These are phyloP conservation scores for Hemithea aestivaria DNA, from an alignment of 2,888 invertebrate species.

Conservation along the genomic window DNA sequence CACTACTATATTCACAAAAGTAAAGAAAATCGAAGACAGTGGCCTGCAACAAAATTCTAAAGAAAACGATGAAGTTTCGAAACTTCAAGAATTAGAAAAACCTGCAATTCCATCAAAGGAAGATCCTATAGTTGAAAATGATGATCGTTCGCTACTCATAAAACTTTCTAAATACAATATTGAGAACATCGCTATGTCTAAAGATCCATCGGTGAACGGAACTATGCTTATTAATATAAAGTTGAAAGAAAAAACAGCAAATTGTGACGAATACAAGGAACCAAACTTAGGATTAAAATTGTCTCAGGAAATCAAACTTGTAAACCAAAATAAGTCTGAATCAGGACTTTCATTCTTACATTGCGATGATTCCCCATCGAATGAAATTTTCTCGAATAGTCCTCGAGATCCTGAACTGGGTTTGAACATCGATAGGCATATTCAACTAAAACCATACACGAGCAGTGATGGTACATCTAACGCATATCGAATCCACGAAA, in stretches of 20 bases:
- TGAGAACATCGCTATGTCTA: conserved; percentile 49
- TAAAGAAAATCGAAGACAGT: conserved; percentile 27
- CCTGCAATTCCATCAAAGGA: conserved; percentile 30
- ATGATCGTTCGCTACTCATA: conserved; percentile 48
- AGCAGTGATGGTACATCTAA: conserved; percentile 51
- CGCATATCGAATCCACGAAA: conserved; percentile 33
- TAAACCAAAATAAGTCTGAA: conserved; percentile 22
- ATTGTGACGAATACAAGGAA: conserved; percentile 32
- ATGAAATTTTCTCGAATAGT: conserved; percentile 26
- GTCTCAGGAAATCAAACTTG: conserved; percentile 28
- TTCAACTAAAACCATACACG: conserved; percentile 39
- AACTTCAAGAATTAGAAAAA: conserved; percentile 32
- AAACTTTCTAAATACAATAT: conserved; percentile 54
- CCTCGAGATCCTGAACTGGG: conserved; percentile 6
- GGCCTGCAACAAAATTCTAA: too few species aligned
- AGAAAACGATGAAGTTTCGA: conserved; percentile 20
- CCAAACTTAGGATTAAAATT: conserved; percentile 41
- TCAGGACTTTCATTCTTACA: conserved; percentile 29
- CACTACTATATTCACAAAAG: conserved; percentile 47
- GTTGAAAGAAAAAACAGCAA: conserved; percentile 43
- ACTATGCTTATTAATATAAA: conserved; percentile 48
- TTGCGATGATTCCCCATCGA: conserved; percentile 19
- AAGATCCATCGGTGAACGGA: conserved; percentile 37
- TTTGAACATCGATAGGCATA: conserved; percentile 21
- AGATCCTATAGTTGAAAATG: conserved; percentile 34